These are phyloP conservation scores for Distichodus sexfasciatus DNA, from an alignment of 2,797 vertebrate genomes.

Conservation along the genomic window DNA sequence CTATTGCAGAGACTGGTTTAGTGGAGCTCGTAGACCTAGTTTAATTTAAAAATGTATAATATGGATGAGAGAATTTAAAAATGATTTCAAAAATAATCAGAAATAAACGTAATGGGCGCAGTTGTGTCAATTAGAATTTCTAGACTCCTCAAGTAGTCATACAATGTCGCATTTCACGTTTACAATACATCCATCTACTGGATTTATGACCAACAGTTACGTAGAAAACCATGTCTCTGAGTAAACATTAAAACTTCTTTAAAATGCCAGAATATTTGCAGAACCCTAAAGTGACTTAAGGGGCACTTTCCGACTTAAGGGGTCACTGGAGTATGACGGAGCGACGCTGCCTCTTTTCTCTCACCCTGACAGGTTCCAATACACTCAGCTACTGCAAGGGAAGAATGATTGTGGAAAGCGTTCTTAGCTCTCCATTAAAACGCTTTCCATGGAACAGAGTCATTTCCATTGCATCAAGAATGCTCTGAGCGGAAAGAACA, in stretches of 20 bases:
- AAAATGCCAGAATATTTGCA: not conserved
- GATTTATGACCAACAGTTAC: not conserved
- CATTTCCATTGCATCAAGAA: conserved; percentile 14
- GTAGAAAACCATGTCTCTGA: too few relatives aligned
- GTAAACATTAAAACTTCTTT: too few relatives aligned
- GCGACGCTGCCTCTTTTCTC: conserved; percentile 61
- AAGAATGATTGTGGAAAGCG: not conserved
- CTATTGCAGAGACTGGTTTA: too few relatives aligned
- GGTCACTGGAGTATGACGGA: not conserved
- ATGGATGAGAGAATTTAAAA: too few relatives aligned
- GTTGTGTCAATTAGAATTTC: too few relatives aligned
- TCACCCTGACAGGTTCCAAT: conserved; percentile 40
- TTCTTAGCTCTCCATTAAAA: not conserved
- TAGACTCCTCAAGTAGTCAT: too few relatives aligned
- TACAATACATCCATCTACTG: too few relatives aligned
- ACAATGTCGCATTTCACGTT: too few relatives aligned
- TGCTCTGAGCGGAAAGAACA: not conserved
- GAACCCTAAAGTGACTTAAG: not conserved
- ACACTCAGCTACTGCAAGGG: not conserved
- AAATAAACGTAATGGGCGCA: too few relatives aligned
- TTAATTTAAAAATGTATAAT: too few relatives aligned
- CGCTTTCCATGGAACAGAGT: not conserved
- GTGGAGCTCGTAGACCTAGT: too few relatives aligned
- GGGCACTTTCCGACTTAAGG: not conserved
- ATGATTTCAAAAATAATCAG: too few relatives aligned